Conservation (phyloP, 2,113 vertebrate genomes). For the Acanthochromis polyacanthus region DNA sequence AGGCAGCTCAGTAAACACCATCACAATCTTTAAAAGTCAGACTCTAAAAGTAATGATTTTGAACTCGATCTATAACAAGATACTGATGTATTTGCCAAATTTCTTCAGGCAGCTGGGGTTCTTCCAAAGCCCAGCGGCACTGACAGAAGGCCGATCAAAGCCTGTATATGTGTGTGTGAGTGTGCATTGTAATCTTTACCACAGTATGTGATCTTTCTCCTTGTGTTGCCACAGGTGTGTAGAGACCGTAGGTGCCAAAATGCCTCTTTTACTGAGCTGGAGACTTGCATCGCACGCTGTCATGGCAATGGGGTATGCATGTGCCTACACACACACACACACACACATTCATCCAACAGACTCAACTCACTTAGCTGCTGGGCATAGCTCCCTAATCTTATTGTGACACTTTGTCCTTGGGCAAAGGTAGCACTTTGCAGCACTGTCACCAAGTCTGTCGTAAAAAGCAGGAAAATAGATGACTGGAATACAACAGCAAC, state of each 20-base stretch:
- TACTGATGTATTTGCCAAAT: slow-evolving; percentile 1
- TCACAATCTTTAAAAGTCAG: not conserved
- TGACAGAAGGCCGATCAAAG: slow-evolving; percentile 25
- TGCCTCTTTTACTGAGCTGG: slow-evolving; percentile 88
- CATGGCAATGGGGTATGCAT: slow-evolving; percentile 80
- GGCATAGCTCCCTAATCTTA: slow-evolving; percentile 49
- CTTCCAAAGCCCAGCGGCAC: slow-evolving; percentile 33
- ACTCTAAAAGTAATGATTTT: slow-evolving; percentile 1
- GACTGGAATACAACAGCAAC: slow-evolving; percentile 51
- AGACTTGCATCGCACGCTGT: slow-evolving; percentile 88
- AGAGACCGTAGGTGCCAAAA: slow-evolving; percentile 91
- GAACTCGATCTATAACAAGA: slow-evolving; percentile 26
- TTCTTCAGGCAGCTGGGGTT: slow-evolving; percentile 27
- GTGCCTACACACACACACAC: not conserved
- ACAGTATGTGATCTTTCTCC: slow-evolving; percentile 37
- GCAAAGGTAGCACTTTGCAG: slow-evolving; percentile 45
- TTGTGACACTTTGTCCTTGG: slow-evolving; percentile 72
- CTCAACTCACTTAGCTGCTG: slow-evolving; percentile 27
- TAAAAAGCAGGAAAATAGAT: slow-evolving; percentile 52
- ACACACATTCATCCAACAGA: slow-evolving; percentile 21
- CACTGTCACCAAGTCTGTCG: slow-evolving; percentile 46
- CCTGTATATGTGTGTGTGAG: not conserved
- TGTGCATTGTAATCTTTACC: slow-evolving; percentile 15
- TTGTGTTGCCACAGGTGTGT: slow-evolving; percentile 87
- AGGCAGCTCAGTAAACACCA: slow-evolving; percentile 12